Percentiles rank a stretch among this genome's conserved stretches.
These are phyloP conservation scores for Liparis tanakae DNA, from an alignment of 2,797 vertebrate species.

Conservation along the genomic window DNA sequence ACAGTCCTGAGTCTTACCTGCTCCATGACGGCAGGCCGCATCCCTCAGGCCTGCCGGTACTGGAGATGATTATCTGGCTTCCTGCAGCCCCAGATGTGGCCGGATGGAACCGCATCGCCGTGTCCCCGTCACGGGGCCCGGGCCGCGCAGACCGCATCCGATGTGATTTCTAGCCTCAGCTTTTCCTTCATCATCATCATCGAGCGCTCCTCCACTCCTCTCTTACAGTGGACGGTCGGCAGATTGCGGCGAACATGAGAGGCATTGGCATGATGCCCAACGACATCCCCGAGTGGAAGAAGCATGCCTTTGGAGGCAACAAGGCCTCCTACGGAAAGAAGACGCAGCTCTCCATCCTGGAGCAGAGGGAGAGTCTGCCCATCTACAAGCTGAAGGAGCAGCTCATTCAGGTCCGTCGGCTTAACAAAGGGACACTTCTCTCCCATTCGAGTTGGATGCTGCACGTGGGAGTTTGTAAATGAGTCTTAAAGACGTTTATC, in stretches of 20 bases:
- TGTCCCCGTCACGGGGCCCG: conserved; percentile 36
- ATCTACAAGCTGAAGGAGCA: conserved; percentile 99
- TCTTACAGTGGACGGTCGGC: conserved; percentile 90
- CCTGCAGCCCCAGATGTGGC: conserved; percentile 62
- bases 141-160: not conserved
- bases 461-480: not conserved
- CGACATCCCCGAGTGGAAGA: conserved; percentile 99
- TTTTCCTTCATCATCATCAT: conserved; percentile 16
- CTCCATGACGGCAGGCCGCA: conserved; percentile 39
- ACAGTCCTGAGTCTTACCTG: conserved; percentile 32
- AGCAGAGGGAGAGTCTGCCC: conserved; percentile 97
- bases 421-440: not conserved
- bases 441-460: not conserved
- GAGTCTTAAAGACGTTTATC: conserved; percentile 1
- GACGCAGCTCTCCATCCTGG: conserved; percentile 95
- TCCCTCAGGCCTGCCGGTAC: conserved; percentile 42
- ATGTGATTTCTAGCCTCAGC: not conserved
- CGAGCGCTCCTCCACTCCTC: conserved; percentile 22
- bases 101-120: conserved; percentile 51
- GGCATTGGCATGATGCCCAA: conserved; percentile 99
- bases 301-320: conserved; percentile 97
- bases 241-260: conserved; percentile 99
- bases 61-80: conserved; percentile 73
- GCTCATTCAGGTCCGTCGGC: conserved; percentile 88
- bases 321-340: conserved; percentile 99